Base-by-base conservation (phyloP, 1,140 invertebrate genomes). In the Drosophila elegans region DNA sequence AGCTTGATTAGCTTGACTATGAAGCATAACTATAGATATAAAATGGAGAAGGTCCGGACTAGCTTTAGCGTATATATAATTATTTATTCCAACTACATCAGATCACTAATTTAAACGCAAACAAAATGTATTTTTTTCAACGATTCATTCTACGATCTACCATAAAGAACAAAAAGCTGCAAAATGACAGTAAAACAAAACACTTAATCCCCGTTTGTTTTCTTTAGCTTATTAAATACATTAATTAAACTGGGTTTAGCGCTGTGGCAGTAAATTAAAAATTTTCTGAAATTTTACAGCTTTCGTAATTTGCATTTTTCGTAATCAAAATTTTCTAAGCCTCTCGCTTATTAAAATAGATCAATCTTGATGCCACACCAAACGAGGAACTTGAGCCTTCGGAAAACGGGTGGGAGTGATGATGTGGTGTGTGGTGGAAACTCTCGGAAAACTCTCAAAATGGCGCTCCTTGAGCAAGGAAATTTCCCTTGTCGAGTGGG, bases 261-360 rank as follows among this genome's bases (percentile, higher is more conserved):
- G 38, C 38, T 11, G 25, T 27, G 12, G 42, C 34, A 5, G 38
- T 64, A 64, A 80, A 85, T 86, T 85, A 81, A 86, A 85, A 80
- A 57, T 67, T 66, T 32, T 9, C 38, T 3, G 0, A 56, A 71
- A 48, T 53, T 55, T 74, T 54, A 56, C 57, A 49, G 41, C 49
- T 48, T 66, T 64, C 13, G 32, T 16, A 72, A 49, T 69, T 80
- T 66, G 74, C 62, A 69, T 73, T 62, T 74, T 62, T 48, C n/a
- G 39, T 77, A 68, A 83, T 72, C 39, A 73, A 75, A 61, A 79
- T 36, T 38, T 49, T 68, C 36, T 72, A 68, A 86, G 74, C 34
- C 52, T 32, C 27, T 39, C 39, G 78, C 74, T 86, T 86, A 86
- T 86, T 88, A 86, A 86, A 76, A 88, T 77, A 81, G 78, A 86